Percentiles rank a stretch among this genome's conserved stretches.
Evolutionary conservation across 2,113 vertebrate species (phyloP).

Genomic region (Oceanodroma tethys): DNA sequence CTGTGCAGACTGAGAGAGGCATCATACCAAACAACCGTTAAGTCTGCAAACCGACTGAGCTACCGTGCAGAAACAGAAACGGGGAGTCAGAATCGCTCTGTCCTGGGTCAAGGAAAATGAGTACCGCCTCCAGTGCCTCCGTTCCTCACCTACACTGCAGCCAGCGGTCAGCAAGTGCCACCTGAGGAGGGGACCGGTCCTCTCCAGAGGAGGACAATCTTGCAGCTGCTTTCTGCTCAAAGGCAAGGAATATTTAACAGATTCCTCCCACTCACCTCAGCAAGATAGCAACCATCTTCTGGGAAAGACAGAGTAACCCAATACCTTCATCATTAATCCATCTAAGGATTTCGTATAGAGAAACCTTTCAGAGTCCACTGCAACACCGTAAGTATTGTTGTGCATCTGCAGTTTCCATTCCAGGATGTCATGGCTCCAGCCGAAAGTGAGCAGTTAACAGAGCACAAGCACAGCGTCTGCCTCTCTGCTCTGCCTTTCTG

Average conservation of each 20-base stretch:
- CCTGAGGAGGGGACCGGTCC: neutral
- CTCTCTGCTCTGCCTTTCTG: neutral
- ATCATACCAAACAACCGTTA: rapidly evolving
- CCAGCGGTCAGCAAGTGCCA: rapidly evolving
- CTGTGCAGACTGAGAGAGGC: neutral
- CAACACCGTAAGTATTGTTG: neutral
- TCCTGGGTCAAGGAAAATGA: neutral
- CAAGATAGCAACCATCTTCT: neutral
- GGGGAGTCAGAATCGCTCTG: neutral
- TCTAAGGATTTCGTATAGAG: neutral
- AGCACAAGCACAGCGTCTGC: neutral
- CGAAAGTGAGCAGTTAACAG: neutral
- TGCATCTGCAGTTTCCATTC: neutral
- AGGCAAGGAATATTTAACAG: neutral
- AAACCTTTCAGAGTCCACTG: neutral
- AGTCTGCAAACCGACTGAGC: neutral
- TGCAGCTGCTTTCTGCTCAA: neutral
- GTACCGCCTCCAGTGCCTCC: rapidly evolving
- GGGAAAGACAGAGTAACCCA: neutral
- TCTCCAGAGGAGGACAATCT: neutral
- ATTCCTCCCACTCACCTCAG: neutral
- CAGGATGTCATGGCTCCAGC: neutral
- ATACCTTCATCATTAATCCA: neutral
- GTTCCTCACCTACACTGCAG: neutral
- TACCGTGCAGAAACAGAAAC: rapidly evolving